Base-by-base conservation (phyloP, 2,113 vertebrate genomes). In the Poeciliopsis retropinna region DNA sequence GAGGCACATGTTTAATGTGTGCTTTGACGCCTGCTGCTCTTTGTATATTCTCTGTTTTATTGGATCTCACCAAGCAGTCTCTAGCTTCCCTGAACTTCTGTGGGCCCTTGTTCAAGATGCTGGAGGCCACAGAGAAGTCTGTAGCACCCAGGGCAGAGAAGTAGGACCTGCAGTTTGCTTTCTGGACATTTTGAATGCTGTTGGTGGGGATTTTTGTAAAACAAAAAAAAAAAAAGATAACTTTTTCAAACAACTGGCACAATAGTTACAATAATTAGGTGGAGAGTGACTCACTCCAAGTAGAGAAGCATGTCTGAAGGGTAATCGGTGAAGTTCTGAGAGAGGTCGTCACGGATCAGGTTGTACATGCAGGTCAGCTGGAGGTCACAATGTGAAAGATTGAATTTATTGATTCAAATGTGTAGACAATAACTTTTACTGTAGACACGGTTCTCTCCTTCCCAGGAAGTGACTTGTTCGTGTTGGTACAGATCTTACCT, bases 281-380 rank as follows among this genome's bases (percentile, higher is more conserved):
- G 9, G 2, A 13, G 0, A 63, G 3, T 31, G 1, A 84, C 88
- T 91, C 64, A 93, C 93, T 73, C 78, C 30, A 91, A 85, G 78
- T 92, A 94, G 13, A 94, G 88, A 37, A 94, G 87, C 88, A 93
- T 67, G 39, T 93, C 92, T 72, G 91, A n/a, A 5, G 92, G 93
- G 30, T 94, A 86, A 44, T 93, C 85, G 64, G 31, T 60, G 29
- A 92, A 93, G 64, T 57, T 72, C 68, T 85, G 60, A 57, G 67
- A 69, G 41, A 85, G 8, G 13, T 64, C 39, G 13, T 30, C 78
- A 70, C 64, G 79, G 17, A 93, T 28, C 8, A 79, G 77, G 78
- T 92, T 91, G 82, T 89, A 81, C 92, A 94, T 94, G 79, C 93
- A 94, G 13, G 90, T 92, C 41, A 94, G 72, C 93, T 94, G 69